Base-by-base conservation (phyloP, 2,113 vertebrate species). In the Andinoacara biseriatus region DNA sequence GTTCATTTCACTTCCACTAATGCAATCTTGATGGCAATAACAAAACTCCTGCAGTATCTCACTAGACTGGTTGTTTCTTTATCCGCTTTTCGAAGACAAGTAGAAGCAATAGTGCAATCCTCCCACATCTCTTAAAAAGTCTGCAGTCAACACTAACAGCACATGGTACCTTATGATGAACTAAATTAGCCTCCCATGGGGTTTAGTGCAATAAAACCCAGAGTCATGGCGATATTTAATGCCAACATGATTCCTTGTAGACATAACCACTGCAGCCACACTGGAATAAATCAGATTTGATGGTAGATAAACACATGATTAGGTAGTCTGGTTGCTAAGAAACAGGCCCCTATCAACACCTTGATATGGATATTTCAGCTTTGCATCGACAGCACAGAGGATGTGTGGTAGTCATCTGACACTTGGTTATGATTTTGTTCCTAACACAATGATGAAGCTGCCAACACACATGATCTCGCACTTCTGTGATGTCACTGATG, bases 401-500 rank as follows among this genome's bases (percentile, higher is more conserved):
- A 85, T 91, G 88, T 83, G 89, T 89, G 93, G 89, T 89, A 87
- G 92, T 93, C 85, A 94, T 89, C 81, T 80, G 93, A 95, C 78
- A 92, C 90, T 77, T 57, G 33, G 82, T 82, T 83, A 80, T 83
- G 87, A 93, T 86, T 89, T 89, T 46, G 80, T 89, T 52, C 81
- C 78, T 84, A 82, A 86, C 83, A 88, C 81, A 90, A 81, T 26
- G 24, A 77, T 81, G 72, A 92, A 89, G 86, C 86, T 77, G 86
- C 74, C 76, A 74, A 29, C 86, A 94, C 85, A 93, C 76, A 89
- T 77, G 88, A 95, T 91, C 87, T 88, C 5, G 49, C 76, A 76
- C 81, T 77, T 86, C 40, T 80, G 63, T 92, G 92, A 91, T 80
- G 78, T 82, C 75, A 79, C 29, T 2, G 10, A 69, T 13, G 49